Evolutionary conservation across 1,140 invertebrate genomes (phyloP).

Genomic region (Parapsyche elsis): DNA sequence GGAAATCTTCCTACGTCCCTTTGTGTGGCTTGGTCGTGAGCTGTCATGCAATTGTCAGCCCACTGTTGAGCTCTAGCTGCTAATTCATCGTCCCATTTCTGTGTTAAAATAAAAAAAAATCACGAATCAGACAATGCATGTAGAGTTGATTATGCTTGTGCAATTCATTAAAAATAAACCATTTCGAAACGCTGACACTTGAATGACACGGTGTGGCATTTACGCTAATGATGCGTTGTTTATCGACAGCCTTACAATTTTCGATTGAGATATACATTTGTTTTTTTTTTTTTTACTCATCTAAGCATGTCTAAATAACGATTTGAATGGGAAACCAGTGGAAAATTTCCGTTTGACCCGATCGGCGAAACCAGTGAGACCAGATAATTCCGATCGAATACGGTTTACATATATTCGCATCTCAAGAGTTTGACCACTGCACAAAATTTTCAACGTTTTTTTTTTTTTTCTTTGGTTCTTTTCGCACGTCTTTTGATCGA

Average conservation of each 20-base stretch:
- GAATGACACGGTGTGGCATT: neutral
- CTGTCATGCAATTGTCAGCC: slow-evolving; percentile 81
- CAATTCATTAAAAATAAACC: neutral
- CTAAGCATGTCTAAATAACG: too few relatives aligned
- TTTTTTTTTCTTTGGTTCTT: neutral
- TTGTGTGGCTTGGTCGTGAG: slow-evolving; percentile 73
- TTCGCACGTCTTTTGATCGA: slow-evolving; percentile 12
- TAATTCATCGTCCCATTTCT: slow-evolving; percentile 90
- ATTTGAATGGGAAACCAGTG: slow-evolving; percentile 13
- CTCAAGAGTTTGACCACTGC: neutral
- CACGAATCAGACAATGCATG: too few relatives aligned
- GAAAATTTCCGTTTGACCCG: slow-evolving; percentile 34
- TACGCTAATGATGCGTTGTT: neutral
- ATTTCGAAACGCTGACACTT: neutral
- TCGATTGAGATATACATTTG: too few relatives aligned
- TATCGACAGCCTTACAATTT: neutral
- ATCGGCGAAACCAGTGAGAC: slow-evolving; percentile 38
- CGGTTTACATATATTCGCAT: neutral
- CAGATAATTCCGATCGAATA: slow-evolving; percentile 32
- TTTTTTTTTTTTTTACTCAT: too few relatives aligned
- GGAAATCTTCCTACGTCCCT: slow-evolving; percentile 75
- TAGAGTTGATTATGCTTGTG: neutral
- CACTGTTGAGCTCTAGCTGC: slow-evolving; percentile 83
- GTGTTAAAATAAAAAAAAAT: slow-evolving; percentile 57
- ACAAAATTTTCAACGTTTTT: neutral